Conservation (phyloP, 2,797 vertebrate species). For the Carduelis carduelis region DNA sequence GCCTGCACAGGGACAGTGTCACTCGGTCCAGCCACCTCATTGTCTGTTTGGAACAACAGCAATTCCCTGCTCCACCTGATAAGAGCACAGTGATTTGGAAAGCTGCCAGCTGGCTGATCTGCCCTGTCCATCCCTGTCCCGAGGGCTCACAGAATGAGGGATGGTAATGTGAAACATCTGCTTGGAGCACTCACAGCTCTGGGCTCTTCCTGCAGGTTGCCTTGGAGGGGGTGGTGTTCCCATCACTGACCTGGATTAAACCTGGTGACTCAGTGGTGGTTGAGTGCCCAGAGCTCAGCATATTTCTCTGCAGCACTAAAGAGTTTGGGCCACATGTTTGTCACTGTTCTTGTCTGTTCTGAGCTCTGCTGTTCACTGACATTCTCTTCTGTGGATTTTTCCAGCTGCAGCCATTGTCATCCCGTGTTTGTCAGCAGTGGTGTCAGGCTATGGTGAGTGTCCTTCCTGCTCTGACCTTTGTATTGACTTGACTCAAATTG, state of each 20-base stretch:
- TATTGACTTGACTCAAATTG: background rate
- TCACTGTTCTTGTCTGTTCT: background rate
- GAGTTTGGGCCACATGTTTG: background rate
- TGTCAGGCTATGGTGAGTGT: conserved; percentile 88
- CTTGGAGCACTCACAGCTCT: accelerated
- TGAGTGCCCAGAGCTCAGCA: background rate
- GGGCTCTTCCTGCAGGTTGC: background rate
- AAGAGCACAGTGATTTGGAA: background rate
- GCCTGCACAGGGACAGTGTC: accelerated
- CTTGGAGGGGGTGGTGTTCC: background rate
- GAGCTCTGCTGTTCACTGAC: background rate
- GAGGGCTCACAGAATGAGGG: background rate
- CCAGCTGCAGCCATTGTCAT: conserved; percentile 93
- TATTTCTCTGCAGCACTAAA: background rate
- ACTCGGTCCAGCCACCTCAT: background rate
- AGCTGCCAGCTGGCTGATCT: background rate
- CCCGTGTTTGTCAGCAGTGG: conserved; percentile 90
- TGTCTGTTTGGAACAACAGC: background rate
- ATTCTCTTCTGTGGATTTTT: conserved; percentile 29
- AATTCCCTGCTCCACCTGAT: background rate
- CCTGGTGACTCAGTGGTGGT: background rate
- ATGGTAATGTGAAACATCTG: background rate
- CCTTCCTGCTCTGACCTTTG: background rate
- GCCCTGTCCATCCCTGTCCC: background rate
- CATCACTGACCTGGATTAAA: background rate